These are phyloP conservation scores for Iselma pallidipennis DNA, from an alignment of 2,888 invertebrate species.

Conservation along the genomic window DNA sequence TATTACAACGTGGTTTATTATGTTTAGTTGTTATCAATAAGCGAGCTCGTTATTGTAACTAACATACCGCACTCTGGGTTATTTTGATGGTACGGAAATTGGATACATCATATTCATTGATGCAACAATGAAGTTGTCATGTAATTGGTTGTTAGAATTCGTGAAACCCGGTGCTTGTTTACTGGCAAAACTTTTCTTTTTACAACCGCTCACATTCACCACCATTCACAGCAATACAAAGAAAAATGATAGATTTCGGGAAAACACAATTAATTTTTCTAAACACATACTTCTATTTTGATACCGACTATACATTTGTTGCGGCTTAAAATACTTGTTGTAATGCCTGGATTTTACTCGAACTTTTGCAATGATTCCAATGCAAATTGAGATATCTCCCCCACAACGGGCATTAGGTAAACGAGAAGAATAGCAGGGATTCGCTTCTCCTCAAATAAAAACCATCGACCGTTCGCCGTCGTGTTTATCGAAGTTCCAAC, in stretches of 20 bases:
- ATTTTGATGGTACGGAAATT: conserved; percentile 37
- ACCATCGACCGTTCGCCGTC: conserved; percentile 11
- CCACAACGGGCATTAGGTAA: conserved; percentile 7
- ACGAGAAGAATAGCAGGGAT: conserved; percentile 8
- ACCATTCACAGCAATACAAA: conserved; percentile 28
- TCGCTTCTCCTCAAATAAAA: conserved; percentile 17
- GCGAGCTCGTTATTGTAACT: conserved; percentile 46
- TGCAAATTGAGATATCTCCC: not conserved
- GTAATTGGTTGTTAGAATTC: conserved; percentile 43
- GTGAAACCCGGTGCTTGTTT: conserved; percentile 34
- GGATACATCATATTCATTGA: conserved; percentile 42
- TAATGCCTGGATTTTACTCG: not conserved
- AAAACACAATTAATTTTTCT: too few relatives aligned
- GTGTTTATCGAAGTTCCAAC: conserved; percentile 19
- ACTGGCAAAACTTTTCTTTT: conserved; percentile 31
- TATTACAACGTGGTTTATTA: conserved; percentile 39
- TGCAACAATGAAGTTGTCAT: conserved; percentile 42
- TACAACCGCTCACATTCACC: conserved; percentile 23
- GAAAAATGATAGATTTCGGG: conserved; percentile 23
- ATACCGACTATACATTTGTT: too few relatives aligned
- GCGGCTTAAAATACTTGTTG: too few relatives aligned
- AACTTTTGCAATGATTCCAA: not conserved
- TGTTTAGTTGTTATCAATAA: conserved; percentile 40
- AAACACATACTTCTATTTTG: too few relatives aligned
- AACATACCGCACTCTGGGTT: conserved; percentile 37